Evolutionary conservation across 2,888 invertebrate species (phyloP).

Genomic region (Cantharis rustica): DNA sequence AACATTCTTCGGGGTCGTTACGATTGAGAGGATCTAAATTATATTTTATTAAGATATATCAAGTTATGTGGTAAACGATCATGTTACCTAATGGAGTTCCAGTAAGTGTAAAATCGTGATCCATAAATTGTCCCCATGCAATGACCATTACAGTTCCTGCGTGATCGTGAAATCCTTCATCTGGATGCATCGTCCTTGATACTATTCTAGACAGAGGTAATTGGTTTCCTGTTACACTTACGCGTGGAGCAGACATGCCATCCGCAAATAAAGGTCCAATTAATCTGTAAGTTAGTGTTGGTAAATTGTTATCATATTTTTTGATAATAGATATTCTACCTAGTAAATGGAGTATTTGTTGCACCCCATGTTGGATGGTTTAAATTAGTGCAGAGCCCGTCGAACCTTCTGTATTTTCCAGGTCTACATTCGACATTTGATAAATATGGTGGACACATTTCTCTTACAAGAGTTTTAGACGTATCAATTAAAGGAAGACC

Average conservation of each 20-base stretch:
- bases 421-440: conserved; percentile 86
- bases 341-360: conserved; percentile 81
- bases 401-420: conserved; percentile 84
- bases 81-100: conserved; percentile 81
- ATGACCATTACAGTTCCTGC: conserved; percentile 92
- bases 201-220: conserved; percentile 83
- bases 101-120: conserved; percentile 89
- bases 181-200: conserved; percentile 89
- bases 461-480: conserved; percentile 82
- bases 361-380: conserved; percentile 91
- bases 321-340: conserved; percentile 56
- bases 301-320: neutral
- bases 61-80: neutral
- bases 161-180: conserved; percentile 91
- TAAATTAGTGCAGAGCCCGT: conserved; percentile 88
- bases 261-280: conserved; percentile 83
- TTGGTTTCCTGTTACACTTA: conserved; percentile 75
- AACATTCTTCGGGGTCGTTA: conserved; percentile 91
- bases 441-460: conserved; percentile 86
- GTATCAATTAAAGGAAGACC: conserved; percentile 87
- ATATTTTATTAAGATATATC: neutral
- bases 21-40: conserved; percentile 77
- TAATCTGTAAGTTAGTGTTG: conserved; percentile 56
- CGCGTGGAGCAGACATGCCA: conserved; percentile 82
- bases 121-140: conserved; percentile 95